Base-by-base conservation (phyloP, 2,797 vertebrate species). In the Helostoma temminkii region DNA sequence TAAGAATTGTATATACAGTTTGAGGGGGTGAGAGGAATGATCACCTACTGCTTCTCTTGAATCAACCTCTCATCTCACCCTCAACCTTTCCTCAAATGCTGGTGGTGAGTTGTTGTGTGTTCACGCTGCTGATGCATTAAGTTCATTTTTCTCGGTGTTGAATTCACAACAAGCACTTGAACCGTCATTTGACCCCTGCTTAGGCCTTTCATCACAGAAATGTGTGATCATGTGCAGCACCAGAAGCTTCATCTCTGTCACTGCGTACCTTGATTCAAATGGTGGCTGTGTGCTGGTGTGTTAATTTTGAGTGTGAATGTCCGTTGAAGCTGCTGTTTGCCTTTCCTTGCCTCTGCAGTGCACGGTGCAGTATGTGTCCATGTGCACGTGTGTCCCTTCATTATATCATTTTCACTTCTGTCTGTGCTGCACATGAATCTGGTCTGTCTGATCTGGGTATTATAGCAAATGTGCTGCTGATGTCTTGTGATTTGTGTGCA, bases 381-480 rank as follows among this genome's bases (percentile, higher is more conserved):
- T n/a, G 16, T 25, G 22, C 12, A 21, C 4, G 4, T 37, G 36
- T 43, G 8, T 42, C 1, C 3, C 9, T 2, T 36, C 34, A n/a
- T 12, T 5, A 70, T 37, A 15, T 37, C 46, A 15, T 57, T 47
- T 25, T 60, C 61, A 9, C 50, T 39, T 34, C 26, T 16, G 64
- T 50, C 28, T 49, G 45, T 21, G 14, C 54, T 3, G 21, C 55
- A n/a, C 72, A 64, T 61, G 6, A 62, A 46, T 57, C 12, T 9
- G 25, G 2, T 24, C 48, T 10, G 36, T 49, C 58, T 71, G 56
- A 55, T 59, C 55, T 19, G 24, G 64, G 21, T 43, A 52, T 66
- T 39, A 36, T 8, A 50, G 41, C n/a, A 18, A 39, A 61, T n/a
- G 21, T 19, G 28, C 18, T 2, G 19, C 21, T 37, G n/a, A 10